Conservation (phyloP, 1,140 invertebrate genomes). For the Marisa cornuarietis region DNA sequence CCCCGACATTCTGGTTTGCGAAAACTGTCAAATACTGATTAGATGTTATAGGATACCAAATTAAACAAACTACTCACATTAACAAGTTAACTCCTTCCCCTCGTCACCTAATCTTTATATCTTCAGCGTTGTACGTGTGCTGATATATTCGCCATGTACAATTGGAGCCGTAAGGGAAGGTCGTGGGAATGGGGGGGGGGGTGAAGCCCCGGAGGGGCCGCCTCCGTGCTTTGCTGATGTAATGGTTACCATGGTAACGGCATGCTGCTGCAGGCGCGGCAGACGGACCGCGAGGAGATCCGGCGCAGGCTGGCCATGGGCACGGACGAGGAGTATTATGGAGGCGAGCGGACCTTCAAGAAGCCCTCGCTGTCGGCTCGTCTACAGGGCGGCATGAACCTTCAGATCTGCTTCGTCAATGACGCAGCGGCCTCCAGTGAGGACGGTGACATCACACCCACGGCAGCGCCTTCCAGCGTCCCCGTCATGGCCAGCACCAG, state of each 20-base stretch:
- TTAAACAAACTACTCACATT: too few species aligned
- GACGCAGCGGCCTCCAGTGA: slow-evolving; percentile 82
- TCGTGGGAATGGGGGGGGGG: too few species aligned
- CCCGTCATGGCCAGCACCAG: slow-evolving; percentile 1
- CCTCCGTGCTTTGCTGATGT: too few species aligned
- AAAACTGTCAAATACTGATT: too few species aligned
- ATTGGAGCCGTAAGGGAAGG: too few species aligned
- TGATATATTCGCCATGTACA: too few species aligned
- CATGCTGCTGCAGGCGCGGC: slow-evolving; percentile 48
- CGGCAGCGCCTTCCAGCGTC: background rate
- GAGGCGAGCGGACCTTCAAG: slow-evolving; percentile 73
- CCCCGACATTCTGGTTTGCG: too few species aligned
- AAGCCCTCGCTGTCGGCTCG: slow-evolving; percentile 89
- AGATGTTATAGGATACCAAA: too few species aligned
- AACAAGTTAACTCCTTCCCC: too few species aligned
- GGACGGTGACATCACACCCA: slow-evolving; percentile 22
- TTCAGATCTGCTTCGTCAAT: slow-evolving; percentile 96
- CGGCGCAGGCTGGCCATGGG: slow-evolving; percentile 87
- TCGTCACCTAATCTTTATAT: too few species aligned
- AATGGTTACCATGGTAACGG: background rate
- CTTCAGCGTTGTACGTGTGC: too few species aligned
- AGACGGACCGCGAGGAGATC: slow-evolving; percentile 91
- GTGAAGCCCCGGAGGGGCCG: too few species aligned
- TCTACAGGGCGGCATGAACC: slow-evolving; percentile 76
- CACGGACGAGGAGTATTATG: slow-evolving; percentile 81